Base-by-base conservation (phyloP, 2,888 invertebrate species). In the Gonocerus acuteangulatus region DNA sequence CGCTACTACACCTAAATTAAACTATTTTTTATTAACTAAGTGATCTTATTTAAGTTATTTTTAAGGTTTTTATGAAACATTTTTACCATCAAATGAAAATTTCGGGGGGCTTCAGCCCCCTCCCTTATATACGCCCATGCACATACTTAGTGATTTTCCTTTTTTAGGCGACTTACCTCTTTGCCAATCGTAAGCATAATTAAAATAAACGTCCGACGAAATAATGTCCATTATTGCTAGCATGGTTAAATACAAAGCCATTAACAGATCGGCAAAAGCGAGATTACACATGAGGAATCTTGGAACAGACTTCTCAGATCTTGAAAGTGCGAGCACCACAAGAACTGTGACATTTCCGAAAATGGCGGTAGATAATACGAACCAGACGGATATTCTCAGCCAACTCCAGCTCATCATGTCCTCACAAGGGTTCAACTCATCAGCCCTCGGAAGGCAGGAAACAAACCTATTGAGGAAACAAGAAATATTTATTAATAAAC, bases 111-210 rank as follows among this genome's bases (percentile, higher is more conserved):
- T n/a, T n/a, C n/a, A n/a, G n/a, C n/a, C n/a, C n/a, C n/a, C n/a
- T n/a, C n/a, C n/a, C n/a, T n/a, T n/a, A n/a, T n/a, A n/a, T n/a
- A n/a, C n/a, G n/a, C n/a, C n/a, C n/a, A n/a, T n/a, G n/a, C n/a
- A n/a, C n/a, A n/a, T n/a, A n/a, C n/a, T n/a, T n/a, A n/a, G n/a
- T n/a, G n/a, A n/a, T n/a, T n/a, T n/a, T n/a, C n/a, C n/a, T n/a
- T n/a, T n/a, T n/a, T n/a, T n/a, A n/a, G n/a, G n/a, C n/a, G n/a
- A n/a, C 9, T 73, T 70, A 81, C 86, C 84, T 67, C 83, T 82
- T 74, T 94, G 93, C 93, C 94, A 94, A 71, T 87, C 85, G 69
- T 87, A 92, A 2, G 93, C 93, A 73, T 86, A 86, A 73, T 92
- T 92, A 74, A 92, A 92, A 76, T 92, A 94, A 66, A 84, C 84